Base-by-base conservation (phyloP, 1,140 invertebrate genomes). In the Conus ventricosus region DNA sequence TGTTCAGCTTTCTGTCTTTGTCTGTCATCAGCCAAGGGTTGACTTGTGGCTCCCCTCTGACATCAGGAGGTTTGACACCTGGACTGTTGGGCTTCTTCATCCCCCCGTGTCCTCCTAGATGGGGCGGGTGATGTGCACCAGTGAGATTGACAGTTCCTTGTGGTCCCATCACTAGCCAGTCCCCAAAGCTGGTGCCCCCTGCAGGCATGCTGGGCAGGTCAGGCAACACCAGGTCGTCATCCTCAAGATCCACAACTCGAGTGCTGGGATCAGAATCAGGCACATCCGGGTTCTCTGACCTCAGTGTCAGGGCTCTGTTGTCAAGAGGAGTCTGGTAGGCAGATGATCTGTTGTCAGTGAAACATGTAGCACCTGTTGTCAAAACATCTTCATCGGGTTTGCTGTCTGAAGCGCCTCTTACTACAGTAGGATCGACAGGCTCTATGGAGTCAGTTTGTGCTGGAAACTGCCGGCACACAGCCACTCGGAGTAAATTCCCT, bases 151-250 rank as follows among this genome's bases (percentile, higher is more conserved):
- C n/a, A 8, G 55, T 23, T 5, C 82, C 55, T 4, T 23, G 23
- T 4, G 82, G 55, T 6, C 55, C 82, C 82, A 63, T 84, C 82
- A 63, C 82, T 23, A 84, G 0, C 82, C 82, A 84, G 81, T 83
- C 81, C 17, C 10, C 23, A n/a, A 54, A 54, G 7, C 82, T 55
- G 7, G 5, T 8, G 5, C 82, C 82, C 20, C 82, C 57, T 4
- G 82, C 82, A 25, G 82, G 82, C 82, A 84, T 63, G 82, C 82
- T 84, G 54, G 82, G 82, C 54, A 84, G n/a, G 82, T 84, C 82
- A 25, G 82, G 82, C 11, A 84, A 55, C 23, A 63, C 54, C 53
- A 84, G 55, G 25, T 84, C 82, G 20, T 27, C n/a, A n/a, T 63
- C 82, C 20, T 81, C 51, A 54, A 7, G 10, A 20, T 55, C 51